Conservation (phyloP, 2,888 invertebrate species). For the Ptychoptera contaminata region DNA sequence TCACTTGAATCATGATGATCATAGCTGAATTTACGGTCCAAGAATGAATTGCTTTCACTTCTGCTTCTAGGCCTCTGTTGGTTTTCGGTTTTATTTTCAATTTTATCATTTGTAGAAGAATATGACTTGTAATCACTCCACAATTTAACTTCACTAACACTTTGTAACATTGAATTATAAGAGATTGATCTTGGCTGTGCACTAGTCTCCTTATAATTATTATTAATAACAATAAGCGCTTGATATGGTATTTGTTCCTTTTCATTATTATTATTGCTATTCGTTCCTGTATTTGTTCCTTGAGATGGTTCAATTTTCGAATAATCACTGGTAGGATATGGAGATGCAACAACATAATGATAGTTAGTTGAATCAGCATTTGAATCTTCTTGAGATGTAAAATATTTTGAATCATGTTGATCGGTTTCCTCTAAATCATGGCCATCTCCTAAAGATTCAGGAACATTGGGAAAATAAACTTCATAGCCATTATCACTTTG, state of each 20-base stretch:
- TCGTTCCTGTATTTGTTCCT: constrained; percentile 29
- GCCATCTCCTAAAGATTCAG: too few species aligned
- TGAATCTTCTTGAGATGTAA: too few species aligned
- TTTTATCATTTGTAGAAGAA: constrained; percentile 5
- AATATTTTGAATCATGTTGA: too few species aligned
- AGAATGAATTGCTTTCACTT: constrained; percentile 3
- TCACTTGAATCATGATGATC: not conserved
- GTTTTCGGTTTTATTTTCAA: constrained; percentile 5
- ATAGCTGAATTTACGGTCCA: constrained; percentile 3
- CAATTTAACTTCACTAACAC: constrained; percentile 21
- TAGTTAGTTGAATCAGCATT: constrained; percentile 26
- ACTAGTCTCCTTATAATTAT: constrained; percentile 18
- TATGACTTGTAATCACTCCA: constrained; percentile 12
- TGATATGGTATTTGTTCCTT: constrained; percentile 33
- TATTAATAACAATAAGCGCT: constrained; percentile 35
- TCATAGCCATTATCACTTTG: too few species aligned
- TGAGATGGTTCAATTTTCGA: constrained; percentile 31
- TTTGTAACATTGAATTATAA: constrained; percentile 35
- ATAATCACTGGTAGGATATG: constrained; percentile 29
- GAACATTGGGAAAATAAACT: too few species aligned
- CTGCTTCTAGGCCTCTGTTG: not conserved
- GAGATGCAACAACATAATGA: constrained; percentile 28
- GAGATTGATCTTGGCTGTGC: constrained; percentile 36
- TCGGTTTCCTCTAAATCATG: too few species aligned
- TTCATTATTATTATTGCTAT: constrained; percentile 17